Base-by-base conservation (phyloP, 2,113 vertebrate genomes). In the Otocyon megalotis region DNA sequence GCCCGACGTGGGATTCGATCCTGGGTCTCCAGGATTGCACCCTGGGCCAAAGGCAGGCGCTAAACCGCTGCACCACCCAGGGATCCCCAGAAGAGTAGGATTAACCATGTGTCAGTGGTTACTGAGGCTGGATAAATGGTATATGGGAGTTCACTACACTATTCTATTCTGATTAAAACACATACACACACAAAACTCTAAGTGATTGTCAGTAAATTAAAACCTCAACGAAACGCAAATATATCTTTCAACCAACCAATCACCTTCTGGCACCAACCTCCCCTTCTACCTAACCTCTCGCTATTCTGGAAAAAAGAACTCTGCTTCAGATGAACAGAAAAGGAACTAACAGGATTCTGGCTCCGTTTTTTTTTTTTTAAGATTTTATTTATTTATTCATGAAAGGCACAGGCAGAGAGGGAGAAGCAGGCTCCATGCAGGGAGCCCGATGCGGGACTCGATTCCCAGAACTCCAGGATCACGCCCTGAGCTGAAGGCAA, bases 171-270 rank as follows among this genome's bases (percentile, higher is more conserved):
- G 11, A 56, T 90, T 76, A 15, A 96, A 56, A 53, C 54, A 54
- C 67, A 35, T n/a, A 69, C 69, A 63, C 19, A 56, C 17, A 35
- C 35, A 54, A 50, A 63, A 26, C 0, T 3, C 26, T 37, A 50
- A 83, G 67, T 74, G 35, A 97, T 80, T 85, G n/a, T 90, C 43
- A 60, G 26, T 76, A 93, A 95, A 95, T 65, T 89, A 76, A 96
- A 89, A 92, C 2, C 13, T 81, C n/a, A 71, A 48, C 8, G 60
- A 88, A 88, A 30, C 15, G 9, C 80, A 77, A 37, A 32, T 56
- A 26, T 60, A 94, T 30, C 53, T 82, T 82, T 69, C 48, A 95
- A 56, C 13, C 48, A 95, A 56, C 13, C 63, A 63, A 56, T 53
- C n/a, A 71, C 83, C 48, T 53, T 92, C 37, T 63, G 24, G 32